phyloP scores from a whole-genome alignment of 2,888 invertebrate species.

The Cheilosia vulpina region DNA sequence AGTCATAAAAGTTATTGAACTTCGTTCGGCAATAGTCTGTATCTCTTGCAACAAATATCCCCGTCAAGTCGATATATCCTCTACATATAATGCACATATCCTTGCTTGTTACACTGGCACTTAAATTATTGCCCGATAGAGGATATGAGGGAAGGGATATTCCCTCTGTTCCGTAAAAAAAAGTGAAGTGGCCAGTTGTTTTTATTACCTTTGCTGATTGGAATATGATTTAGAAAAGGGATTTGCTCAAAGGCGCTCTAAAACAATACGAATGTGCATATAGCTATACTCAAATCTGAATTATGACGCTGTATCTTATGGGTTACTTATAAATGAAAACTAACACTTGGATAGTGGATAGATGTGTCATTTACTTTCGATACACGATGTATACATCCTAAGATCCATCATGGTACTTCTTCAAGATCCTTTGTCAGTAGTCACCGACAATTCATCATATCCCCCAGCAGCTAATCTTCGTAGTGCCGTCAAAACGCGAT shows the following conservation, averaged over 20 bases:
- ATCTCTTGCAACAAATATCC: constrained; percentile 51
- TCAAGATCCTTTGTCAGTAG: background rate
- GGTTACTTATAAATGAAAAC: constrained; percentile 25
- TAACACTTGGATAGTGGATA: background rate
- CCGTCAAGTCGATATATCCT: constrained; percentile 55
- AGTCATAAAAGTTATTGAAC: constrained; percentile 79
- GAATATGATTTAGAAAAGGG: constrained; percentile 81
- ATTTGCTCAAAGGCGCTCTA: constrained; percentile 60
- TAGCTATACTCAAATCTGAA: constrained; percentile 30
- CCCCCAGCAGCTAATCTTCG: constrained; percentile 13
- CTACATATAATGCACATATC: constrained; percentile 47
- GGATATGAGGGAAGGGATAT: constrained; percentile 52
- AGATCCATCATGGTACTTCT: constrained; percentile 22
- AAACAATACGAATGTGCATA: constrained; percentile 30
- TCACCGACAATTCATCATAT: constrained; percentile 49
- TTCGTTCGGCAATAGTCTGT: constrained; percentile 55
- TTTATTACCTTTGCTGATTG: constrained; percentile 82
- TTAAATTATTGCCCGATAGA: constrained; percentile 70
- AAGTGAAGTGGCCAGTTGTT: constrained; percentile 80
- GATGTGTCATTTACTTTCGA: background rate
- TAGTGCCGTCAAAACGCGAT: constrained; percentile 30
- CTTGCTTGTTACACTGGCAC: constrained; percentile 44
- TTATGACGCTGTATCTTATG: constrained; percentile 51
- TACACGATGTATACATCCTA: no score
- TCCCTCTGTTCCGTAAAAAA: constrained; percentile 44